phyloP scores from a whole-genome alignment of 2,888 invertebrate species.

The Zaprionus lineosus region DNA sequence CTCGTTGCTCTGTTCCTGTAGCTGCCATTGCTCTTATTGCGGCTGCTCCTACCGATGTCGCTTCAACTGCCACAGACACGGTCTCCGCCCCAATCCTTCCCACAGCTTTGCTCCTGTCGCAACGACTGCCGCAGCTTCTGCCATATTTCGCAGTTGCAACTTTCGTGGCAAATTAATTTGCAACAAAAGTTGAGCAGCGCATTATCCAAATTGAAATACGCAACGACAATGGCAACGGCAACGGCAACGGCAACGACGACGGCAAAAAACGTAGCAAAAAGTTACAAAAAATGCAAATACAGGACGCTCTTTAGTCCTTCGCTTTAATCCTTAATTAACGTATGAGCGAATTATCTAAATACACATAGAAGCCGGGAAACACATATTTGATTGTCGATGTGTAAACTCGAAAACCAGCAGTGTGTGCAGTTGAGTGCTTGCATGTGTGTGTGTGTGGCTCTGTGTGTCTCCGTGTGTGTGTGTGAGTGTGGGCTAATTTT shows the following conservation, averaged over 20 bases:
- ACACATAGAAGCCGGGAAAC: no score
- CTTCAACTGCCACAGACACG: background rate
- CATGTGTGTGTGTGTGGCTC: background rate
- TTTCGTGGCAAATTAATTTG: constrained; percentile 72
- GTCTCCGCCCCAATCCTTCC: no score
- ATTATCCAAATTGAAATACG: constrained; percentile 69
- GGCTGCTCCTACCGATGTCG: background rate
- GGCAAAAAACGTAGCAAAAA: constrained; percentile 3
- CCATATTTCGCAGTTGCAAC: constrained; percentile 57
- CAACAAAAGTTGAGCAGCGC: constrained; percentile 67
- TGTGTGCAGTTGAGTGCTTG: background rate
- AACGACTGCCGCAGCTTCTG: constrained; percentile 9
- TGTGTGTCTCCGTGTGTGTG: background rate
- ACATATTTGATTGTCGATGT: background rate
- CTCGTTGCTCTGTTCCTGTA: background rate
- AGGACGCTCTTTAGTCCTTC: constrained; percentile 7
- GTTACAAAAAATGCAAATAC: constrained; percentile 1
- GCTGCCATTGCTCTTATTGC: background rate
- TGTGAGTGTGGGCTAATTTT: no score
- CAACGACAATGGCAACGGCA: constrained; percentile 33
- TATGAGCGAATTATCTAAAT: no score
- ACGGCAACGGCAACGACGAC: no score
- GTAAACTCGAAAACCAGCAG: no score
- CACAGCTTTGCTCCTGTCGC: no score
- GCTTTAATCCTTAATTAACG: constrained; percentile 24